Conservation (phyloP, 1,140 invertebrate genomes). For the Achatina immaculata region DNA sequence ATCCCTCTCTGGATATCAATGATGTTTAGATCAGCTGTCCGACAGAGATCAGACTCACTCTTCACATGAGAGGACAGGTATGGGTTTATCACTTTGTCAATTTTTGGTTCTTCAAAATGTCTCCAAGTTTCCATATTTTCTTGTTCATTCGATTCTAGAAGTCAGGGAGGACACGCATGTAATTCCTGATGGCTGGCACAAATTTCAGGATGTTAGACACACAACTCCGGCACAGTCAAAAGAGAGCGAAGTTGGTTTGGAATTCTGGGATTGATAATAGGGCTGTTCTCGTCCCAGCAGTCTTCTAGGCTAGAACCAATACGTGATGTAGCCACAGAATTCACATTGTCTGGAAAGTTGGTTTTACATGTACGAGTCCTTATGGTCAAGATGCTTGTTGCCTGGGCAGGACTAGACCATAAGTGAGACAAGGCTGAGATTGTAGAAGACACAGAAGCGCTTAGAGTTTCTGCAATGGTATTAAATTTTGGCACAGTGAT, state of each 20-base stretch:
- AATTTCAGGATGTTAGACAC: too few species aligned
- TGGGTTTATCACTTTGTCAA: too few species aligned
- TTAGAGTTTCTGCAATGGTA: not conserved
- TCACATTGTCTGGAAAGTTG: not conserved
- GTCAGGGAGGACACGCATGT: too few species aligned
- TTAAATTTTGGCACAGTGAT: not conserved
- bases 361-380: not conserved
- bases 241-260: not conserved
- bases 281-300: not conserved
- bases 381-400: not conserved
- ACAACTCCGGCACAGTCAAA: not conserved
- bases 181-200: too few species aligned
- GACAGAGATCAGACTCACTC: too few species aligned
- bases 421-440: not conserved
- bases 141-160: too few species aligned
- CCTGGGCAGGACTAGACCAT: not conserved
- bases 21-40: too few species aligned
- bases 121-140: too few species aligned
- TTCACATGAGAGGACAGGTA: too few species aligned
- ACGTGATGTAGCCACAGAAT: not conserved
- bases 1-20: too few species aligned
- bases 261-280: not conserved
- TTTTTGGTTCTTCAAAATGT: too few species aligned
- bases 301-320: slow-evolving; percentile 9
- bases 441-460: too few species aligned